Evolutionary conservation across 2,113 vertebrate species (phyloP), one percentile per base, ranked within the genome.

Genomic region (Pseudorasbora parva): DNA sequence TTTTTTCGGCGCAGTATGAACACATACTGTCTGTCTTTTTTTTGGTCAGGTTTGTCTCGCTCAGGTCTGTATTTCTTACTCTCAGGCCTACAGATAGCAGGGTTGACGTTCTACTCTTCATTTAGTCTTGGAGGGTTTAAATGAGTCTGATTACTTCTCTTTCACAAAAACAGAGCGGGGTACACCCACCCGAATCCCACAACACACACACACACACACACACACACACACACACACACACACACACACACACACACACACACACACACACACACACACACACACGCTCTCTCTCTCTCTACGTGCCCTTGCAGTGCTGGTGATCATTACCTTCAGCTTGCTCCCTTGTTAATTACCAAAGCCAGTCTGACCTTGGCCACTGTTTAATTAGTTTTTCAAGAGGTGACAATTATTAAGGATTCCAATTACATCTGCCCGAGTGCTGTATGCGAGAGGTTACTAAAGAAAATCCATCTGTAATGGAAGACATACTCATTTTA

Each of bases 311-410:
- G 85, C 92, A 92, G 93, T 95, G 93, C 95, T 94, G 91, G 90
- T 93, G 93, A 92, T 95, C 93, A 97, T 97, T 98, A 97, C 95
- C 93, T 92, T 92, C 93, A 93, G 93, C 94, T 93, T 92, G 93
- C 94, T 95, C 96, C 93, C 93, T 94, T 93, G 94, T 95, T 97
- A 98, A 97, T 97, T 97, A 95, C 91, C 93, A 95, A 87, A 88
- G 93, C 93, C 94, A 94, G 93, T 94, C 92, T 96, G 95, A 95
- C 95, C 95, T 96, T 96, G 92, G 90, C 95, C 93, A 92, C 91
- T 89, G 93, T 95, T 84, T 96, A 96, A 97, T 97, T 96, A 95
- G 95, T 94, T 93, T 94, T 78, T 94, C 95, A 95, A 95, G 94
- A 94, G 93, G 93, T 93, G 93, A 95, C 93, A 93, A 75, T 88